phyloP scores from a whole-genome alignment of 2,113 vertebrate genomes.

The Grus americana region DNA sequence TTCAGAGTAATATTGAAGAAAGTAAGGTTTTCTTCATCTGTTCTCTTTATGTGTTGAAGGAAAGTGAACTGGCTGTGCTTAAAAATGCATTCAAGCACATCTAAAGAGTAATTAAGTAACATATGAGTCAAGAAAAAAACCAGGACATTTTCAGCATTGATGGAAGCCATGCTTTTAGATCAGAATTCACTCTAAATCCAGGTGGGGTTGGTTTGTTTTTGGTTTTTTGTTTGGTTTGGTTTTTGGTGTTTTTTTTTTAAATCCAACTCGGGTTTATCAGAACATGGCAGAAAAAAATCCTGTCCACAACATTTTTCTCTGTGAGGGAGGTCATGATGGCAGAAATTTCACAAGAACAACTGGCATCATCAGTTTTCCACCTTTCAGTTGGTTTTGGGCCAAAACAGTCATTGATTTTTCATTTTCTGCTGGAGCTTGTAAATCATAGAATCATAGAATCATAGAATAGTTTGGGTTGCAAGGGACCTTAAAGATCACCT shows the following conservation, averaged over 20 bases:
- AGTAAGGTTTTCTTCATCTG: neutral
- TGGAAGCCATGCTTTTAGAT: neutral
- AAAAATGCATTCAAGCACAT: neutral
- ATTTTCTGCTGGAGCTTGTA: neutral
- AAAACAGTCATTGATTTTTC: slow-evolving; percentile 22
- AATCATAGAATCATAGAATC: neutral
- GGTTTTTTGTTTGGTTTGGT: neutral
- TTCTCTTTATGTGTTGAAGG: neutral
- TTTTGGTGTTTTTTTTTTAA: neutral
- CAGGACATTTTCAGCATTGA: neutral
- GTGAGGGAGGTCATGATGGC: neutral
- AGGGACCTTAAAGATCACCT: no score
- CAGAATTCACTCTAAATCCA: neutral
- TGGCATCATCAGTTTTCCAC: slow-evolving; percentile 13
- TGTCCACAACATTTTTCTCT: neutral
- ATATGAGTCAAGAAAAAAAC: neutral
- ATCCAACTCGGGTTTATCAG: neutral
- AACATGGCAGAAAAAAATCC: neutral
- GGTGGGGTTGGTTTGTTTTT: no score
- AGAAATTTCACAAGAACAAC: slow-evolving; percentile 43
- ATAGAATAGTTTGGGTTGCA: no score
- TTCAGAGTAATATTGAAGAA: neutral
- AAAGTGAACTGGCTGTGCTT: neutral
- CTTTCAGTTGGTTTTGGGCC: slow-evolving; percentile 15
- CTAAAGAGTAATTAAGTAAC: neutral